Conservation (phyloP, 2,888 invertebrate species). For the Drosophila kuntzei region DNA sequence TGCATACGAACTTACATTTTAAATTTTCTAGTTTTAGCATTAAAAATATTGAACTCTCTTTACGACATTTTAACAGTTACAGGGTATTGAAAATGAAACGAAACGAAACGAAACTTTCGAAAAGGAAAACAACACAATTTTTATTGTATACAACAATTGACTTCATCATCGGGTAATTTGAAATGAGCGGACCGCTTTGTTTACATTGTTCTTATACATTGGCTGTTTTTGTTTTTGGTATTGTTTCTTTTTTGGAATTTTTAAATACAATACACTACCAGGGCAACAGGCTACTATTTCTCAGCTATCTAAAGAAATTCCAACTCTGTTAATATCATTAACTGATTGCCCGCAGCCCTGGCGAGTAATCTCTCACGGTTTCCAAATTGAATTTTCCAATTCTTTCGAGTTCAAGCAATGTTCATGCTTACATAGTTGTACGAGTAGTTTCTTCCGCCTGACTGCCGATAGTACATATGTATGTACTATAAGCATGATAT, state of each 20-base stretch:
- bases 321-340: neutral
- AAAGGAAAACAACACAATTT: slow-evolving; percentile 55
- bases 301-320: slow-evolving; percentile 2
- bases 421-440: slow-evolving; percentile 11
- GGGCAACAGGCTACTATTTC: slow-evolving; percentile 27
- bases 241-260: slow-evolving; percentile 60
- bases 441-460: slow-evolving; percentile 48
- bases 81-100: slow-evolving; percentile 43
- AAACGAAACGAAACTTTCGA: slow-evolving; percentile 48
- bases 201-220: slow-evolving; percentile 79
- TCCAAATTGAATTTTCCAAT: slow-evolving; percentile 18
- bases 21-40: too few species aligned
- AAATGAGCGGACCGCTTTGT: slow-evolving; percentile 78
- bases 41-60: too few species aligned
- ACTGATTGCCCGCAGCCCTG: slow-evolving; percentile 23
- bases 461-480: slow-evolving; percentile 27
- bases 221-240: slow-evolving; percentile 42
- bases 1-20: too few species aligned
- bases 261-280: slow-evolving; percentile 48
- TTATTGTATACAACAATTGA: slow-evolving; percentile 80
- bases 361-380: slow-evolving; percentile 20
- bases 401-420: slow-evolving; percentile 23
- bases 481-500: slow-evolving; percentile 5
- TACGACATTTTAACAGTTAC: neutral
- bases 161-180: slow-evolving; percentile 82